phyloP scores from a whole-genome alignment of 2,797 vertebrate genomes.

The Florisuga fusca region DNA sequence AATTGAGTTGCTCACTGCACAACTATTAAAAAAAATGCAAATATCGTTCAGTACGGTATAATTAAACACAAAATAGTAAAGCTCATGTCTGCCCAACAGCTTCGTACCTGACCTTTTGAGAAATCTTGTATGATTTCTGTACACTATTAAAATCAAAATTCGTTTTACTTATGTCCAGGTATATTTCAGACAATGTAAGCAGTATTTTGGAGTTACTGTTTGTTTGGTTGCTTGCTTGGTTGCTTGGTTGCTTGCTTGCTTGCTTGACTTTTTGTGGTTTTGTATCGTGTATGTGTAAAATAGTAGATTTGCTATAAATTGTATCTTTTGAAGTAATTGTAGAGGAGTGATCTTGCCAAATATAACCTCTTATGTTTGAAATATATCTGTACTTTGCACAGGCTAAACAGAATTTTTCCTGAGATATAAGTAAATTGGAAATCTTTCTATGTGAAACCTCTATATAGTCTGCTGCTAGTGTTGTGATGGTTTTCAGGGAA shows the following conservation, averaged over 20 bases:
- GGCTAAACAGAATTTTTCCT: background rate
- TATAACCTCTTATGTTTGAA: background rate
- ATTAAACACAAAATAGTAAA: background rate
- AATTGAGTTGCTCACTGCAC: background rate
- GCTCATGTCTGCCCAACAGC: fast-evolving
- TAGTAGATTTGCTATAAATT: background rate
- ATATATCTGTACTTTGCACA: background rate
- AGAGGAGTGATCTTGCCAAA: background rate
- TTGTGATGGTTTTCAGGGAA: background rate
- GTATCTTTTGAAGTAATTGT: background rate
- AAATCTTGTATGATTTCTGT: background rate
- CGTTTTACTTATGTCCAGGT: background rate
- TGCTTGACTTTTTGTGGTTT: too few relatives aligned
- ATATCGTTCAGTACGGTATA: background rate
- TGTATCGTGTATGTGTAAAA: background rate
- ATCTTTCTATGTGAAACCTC: background rate
- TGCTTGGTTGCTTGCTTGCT: too few relatives aligned
- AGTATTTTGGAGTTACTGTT: fast-evolving
- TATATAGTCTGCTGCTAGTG: background rate
- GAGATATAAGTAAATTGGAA: background rate
- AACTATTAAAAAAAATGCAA: background rate
- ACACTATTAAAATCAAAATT: background rate
- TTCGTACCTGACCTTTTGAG: background rate
- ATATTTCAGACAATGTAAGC: background rate
- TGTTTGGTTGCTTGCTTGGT: too few relatives aligned